Conservation (phyloP, 1,140 invertebrate genomes). For the Trialeurodes vaporariorum region DNA sequence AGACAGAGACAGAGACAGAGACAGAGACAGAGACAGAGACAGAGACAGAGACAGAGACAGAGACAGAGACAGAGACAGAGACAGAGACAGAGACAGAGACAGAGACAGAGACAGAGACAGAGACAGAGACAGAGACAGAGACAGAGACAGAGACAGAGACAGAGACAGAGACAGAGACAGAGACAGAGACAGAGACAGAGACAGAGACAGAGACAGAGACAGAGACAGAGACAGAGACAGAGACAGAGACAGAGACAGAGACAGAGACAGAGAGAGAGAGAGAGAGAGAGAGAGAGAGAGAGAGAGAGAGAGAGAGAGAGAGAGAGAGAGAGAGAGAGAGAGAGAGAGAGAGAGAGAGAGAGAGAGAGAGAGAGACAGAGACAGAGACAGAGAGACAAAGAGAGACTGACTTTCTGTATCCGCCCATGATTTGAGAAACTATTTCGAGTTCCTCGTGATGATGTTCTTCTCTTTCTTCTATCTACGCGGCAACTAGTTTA, state of each 20-base stretch:
- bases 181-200: neutral
- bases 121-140: slow-evolving; percentile 4
- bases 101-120: neutral
- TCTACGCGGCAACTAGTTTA: no score
- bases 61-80: slow-evolving; percentile 3
- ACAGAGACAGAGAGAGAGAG: slow-evolving; percentile 11
- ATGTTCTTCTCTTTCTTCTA: no score
- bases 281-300: slow-evolving; percentile 13
- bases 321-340: slow-evolving; percentile 15
- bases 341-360: slow-evolving; percentile 11
- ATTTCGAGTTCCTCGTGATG: no score
- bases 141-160: neutral
- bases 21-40: slow-evolving; percentile 13
- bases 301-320: slow-evolving; percentile 12
- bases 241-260: slow-evolving; percentile 12
- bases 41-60: slow-evolving; percentile 11
- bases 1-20: slow-evolving; percentile 3
- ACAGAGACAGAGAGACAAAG: no score
- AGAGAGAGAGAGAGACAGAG: slow-evolving; percentile 11
- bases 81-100: neutral
- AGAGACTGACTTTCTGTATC: no score
- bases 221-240: neutral
- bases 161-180: slow-evolving; percentile 4
- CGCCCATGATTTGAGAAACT: no score
- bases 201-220: slow-evolving; percentile 7